phyloP scores from a whole-genome alignment of 1,140 invertebrate species.

The Drosophila novamexicana region DNA sequence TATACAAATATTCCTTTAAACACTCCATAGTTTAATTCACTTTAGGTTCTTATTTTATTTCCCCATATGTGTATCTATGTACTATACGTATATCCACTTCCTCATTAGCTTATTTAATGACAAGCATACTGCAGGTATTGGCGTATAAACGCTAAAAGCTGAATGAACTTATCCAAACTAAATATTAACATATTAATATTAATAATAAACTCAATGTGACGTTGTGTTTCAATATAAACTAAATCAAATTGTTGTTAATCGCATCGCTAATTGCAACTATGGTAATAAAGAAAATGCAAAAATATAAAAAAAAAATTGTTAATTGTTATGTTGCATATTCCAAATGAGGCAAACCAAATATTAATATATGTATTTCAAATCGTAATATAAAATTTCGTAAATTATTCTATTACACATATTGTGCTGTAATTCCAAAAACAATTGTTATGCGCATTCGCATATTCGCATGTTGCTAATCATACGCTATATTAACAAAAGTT shows the following conservation, averaged over 20 bases:
- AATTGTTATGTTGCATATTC: slow-evolving; percentile 78
- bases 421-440: slow-evolving; percentile 72
- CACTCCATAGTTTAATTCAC: slow-evolving; percentile 72
- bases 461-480: slow-evolving; percentile 65
- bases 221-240: slow-evolving; percentile 40
- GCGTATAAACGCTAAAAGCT: slow-evolving; percentile 19
- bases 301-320: slow-evolving; percentile 49
- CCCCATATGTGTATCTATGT: slow-evolving; percentile 2
- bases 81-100: slow-evolving; percentile 36
- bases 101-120: slow-evolving; percentile 45
- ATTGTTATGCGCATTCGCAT: slow-evolving; percentile 64
- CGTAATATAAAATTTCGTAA: slow-evolving; percentile 54
- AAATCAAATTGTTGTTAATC: slow-evolving; percentile 40
- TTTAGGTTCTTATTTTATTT: slow-evolving; percentile 65
- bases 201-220: slow-evolving; percentile 23
- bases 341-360: slow-evolving; percentile 49
- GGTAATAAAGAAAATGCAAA: slow-evolving; percentile 16
- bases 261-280: slow-evolving; percentile 19
- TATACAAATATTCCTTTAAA: slow-evolving; percentile 56
- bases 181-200: slow-evolving; percentile 12
- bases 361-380: slow-evolving; percentile 26
- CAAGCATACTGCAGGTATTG: slow-evolving; percentile 7
- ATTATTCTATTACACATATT: slow-evolving; percentile 59
- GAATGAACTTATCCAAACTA: slow-evolving; percentile 17
- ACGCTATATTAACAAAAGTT: slow-evolving; percentile 54